A percentile compares a stretch with the other conserved stretches of the same genome.
These are phyloP conservation scores for Chelonia mydas DNA, from an alignment of 2,797 vertebrate genomes.

Conservation along the genomic window DNA sequence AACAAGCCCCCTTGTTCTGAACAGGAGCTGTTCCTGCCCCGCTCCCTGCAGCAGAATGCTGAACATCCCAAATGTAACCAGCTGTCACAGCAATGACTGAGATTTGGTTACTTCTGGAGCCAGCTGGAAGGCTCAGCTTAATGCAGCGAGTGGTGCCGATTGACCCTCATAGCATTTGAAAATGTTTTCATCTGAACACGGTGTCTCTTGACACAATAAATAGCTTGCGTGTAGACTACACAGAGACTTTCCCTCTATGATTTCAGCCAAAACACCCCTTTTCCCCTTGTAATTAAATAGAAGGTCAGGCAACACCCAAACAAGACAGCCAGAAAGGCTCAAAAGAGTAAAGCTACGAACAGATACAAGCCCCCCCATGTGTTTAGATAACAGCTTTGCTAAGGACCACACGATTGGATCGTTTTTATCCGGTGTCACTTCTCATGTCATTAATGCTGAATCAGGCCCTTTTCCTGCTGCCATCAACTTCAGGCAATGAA, in stretches of 20 bases:
- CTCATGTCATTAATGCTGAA: not conserved
- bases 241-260: not conserved
- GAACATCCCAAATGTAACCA: conserved; percentile 13
- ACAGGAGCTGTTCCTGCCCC: not conserved
- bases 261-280: not conserved
- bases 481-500: not conserved
- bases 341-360: not conserved
- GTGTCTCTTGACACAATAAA: not conserved
- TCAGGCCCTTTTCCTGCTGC: not conserved
- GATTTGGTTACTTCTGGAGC: not conserved
- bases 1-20: not conserved
- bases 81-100: conserved; percentile 11
- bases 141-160: not conserved
- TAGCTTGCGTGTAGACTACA: not conserved
- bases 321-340: not conserved
- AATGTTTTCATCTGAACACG: not conserved
- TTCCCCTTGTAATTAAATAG: not conserved
- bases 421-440: not conserved
- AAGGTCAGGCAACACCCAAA: not conserved
- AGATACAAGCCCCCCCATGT: not conserved
- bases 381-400: not conserved
- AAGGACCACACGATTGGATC: not conserved
- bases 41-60: not conserved
- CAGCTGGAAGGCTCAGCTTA: not conserved
- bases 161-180: conserved; percentile 16